phyloP scores from a whole-genome alignment of 2,797 vertebrate genomes.

The Bucorvus abyssinicus region DNA sequence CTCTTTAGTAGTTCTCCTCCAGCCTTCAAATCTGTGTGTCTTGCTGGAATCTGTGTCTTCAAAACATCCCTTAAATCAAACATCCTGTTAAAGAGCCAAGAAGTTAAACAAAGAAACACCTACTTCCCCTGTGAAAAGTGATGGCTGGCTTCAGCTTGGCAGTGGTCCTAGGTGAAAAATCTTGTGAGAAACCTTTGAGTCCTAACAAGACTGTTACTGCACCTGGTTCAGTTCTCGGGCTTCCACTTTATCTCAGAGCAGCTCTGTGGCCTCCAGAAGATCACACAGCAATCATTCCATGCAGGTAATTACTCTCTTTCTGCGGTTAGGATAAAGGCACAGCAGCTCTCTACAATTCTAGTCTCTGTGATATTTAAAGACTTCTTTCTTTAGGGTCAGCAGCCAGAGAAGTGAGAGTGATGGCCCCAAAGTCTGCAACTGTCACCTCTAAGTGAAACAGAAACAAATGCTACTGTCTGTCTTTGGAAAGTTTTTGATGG shows the following conservation, averaged over 20 bases:
- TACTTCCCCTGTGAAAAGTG: neutral
- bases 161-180: neutral
- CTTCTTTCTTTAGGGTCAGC: neutral
- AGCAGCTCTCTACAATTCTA: neutral
- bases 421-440: neutral
- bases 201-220: constrained; percentile 13
- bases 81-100: neutral
- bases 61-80: neutral
- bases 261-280: constrained; percentile 2
- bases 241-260: constrained; percentile 49
- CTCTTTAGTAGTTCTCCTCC: neutral
- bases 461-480: neutral
- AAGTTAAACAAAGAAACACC: neutral
- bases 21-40: neutral
- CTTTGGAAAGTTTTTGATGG: neutral
- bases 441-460: neutral
- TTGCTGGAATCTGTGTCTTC: neutral
- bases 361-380: neutral
- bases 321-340: neutral
- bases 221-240: constrained; percentile 30
- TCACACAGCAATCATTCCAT: constrained; percentile 41
- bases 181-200: neutral
- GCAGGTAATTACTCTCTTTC: neutral
- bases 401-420: neutral
- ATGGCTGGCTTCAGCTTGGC: neutral